These are phyloP conservation scores for Bubalus kerabau DNA, from an alignment of 2,113 vertebrate genomes.

Conservation along the genomic window DNA sequence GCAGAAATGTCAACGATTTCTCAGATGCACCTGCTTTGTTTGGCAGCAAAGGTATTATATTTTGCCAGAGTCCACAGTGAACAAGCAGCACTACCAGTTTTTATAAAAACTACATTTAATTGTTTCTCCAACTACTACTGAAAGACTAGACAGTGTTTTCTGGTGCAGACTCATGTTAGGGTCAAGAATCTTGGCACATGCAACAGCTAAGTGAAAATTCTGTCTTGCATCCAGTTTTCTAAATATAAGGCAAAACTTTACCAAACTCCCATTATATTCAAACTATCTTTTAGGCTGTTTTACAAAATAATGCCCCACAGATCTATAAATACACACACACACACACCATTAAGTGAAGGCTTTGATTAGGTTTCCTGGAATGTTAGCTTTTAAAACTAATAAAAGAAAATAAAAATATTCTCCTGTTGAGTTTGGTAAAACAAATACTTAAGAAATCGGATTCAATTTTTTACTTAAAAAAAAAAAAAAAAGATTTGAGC, in stretches of 20 bases:
- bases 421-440: neutral
- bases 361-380: neutral
- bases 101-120: neutral
- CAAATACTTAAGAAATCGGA: neutral
- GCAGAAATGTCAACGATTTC: neutral
- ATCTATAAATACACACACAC: slow-evolving; percentile 78
- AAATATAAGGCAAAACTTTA: slow-evolving; percentile 67
- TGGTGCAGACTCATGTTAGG: neutral
- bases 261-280: slow-evolving; percentile 92
- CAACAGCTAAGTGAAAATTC: neutral
- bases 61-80: neutral
- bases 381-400: neutral
- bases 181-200: neutral
- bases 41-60: neutral
- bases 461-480: neutral
- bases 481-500: neutral
- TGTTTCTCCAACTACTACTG: neutral
- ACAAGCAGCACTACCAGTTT: neutral
- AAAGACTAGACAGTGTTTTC: neutral
- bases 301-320: slow-evolving; percentile 90
- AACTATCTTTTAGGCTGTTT: slow-evolving; percentile 93
- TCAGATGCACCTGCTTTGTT: slow-evolving; percentile 24
- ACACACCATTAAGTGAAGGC: neutral
- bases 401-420: neutral
- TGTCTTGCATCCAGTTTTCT: neutral